phyloP scores from a whole-genome alignment of 2,113 vertebrate species.

The Panthera uncia region DNA sequence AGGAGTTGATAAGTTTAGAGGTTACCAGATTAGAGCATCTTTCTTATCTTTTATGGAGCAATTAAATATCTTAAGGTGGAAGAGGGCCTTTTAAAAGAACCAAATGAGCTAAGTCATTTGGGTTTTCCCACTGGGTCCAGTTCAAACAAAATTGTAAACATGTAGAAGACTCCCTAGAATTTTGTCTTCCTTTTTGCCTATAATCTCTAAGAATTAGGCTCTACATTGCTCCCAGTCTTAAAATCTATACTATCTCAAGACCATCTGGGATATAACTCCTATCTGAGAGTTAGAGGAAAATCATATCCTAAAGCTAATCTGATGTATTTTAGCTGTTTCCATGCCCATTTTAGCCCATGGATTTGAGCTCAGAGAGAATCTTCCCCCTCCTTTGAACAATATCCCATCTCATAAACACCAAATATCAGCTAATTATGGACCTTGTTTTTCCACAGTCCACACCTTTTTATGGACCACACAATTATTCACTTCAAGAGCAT shows the following conservation, averaged over 20 bases:
- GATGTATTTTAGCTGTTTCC: neutral
- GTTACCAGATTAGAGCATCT: neutral
- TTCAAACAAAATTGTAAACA: conserved; percentile 9
- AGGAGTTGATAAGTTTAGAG: neutral
- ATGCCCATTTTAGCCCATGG: neutral
- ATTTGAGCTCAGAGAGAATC: neutral
- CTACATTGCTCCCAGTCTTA: neutral
- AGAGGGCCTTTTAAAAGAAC: neutral
- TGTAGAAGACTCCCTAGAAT: neutral
- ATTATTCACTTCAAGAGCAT: neutral
- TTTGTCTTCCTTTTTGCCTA: neutral
- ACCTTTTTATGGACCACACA: neutral
- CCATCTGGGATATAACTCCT: neutral
- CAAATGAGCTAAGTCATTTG: neutral
- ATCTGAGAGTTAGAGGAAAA: neutral
- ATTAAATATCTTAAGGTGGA: neutral
- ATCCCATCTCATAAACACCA: neutral
- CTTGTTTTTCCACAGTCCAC: neutral
- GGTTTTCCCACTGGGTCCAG: neutral
- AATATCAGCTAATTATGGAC: neutral
- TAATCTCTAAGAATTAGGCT: neutral
- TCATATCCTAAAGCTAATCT: neutral
- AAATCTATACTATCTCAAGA: neutral
- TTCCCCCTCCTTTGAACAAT: neutral
- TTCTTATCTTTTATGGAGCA: neutral